These are phyloP conservation scores for Atherix ibis DNA, from an alignment of 2,888 invertebrate genomes.

Conservation along the genomic window DNA sequence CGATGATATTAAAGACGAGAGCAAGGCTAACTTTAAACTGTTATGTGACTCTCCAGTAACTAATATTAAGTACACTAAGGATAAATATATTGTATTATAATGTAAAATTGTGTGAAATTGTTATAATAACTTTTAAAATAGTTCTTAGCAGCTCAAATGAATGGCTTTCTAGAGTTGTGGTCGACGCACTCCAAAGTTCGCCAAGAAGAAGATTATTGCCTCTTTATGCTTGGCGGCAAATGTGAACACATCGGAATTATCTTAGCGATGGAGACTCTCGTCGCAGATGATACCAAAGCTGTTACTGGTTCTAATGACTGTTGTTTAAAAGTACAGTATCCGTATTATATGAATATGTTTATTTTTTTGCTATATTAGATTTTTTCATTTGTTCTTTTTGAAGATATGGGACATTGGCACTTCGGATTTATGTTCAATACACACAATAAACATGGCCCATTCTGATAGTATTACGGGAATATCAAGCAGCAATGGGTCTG, in stretches of 20 bases:
- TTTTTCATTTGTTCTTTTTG: not conserved
- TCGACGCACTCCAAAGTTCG: conserved; percentile 26
- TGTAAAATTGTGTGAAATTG: not conserved
- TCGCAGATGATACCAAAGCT: conserved; percentile 17
- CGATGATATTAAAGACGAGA: conserved; percentile 12
- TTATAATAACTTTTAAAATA: conserved; percentile 3
- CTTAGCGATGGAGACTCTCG: conserved; percentile 20
- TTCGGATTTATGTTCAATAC: conserved; percentile 20
- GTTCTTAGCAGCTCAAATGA: conserved; percentile 12
- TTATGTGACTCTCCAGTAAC: conserved; percentile 21
- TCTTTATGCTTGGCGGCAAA: conserved; percentile 23
- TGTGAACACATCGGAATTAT: conserved; percentile 23
- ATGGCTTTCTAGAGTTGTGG: conserved; percentile 25
- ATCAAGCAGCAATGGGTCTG: conserved; percentile 13
- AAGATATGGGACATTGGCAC: conserved; percentile 28
- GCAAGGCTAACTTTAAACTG: conserved; percentile 19
- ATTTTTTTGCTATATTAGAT: not conserved
- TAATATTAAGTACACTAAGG: conserved; percentile 20
- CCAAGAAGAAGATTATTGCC: conserved; percentile 17
- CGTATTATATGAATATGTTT: not conserved
- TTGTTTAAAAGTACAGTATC: conserved; percentile 20
- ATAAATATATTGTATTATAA: conserved; percentile 18
- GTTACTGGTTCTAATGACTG: conserved; percentile 22
- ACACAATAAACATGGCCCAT: conserved; percentile 16
- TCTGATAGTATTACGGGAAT: conserved; percentile 19